Base-by-base conservation (phyloP, 2,888 invertebrate genomes). In the Aphidius colemani region DNA sequence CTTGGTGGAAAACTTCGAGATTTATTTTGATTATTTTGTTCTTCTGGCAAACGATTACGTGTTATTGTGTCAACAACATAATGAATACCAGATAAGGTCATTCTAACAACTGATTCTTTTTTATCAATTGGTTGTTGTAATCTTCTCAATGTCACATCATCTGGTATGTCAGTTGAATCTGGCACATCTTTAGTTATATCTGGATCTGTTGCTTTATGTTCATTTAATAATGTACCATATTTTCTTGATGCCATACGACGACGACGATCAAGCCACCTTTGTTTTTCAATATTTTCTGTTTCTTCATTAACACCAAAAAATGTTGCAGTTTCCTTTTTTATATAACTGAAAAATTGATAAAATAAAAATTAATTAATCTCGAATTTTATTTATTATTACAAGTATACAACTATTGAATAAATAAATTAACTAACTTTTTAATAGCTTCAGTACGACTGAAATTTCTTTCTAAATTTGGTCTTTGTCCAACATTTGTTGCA, bases 241-340 rank as follows among this genome's bases (percentile, higher is more conserved):
- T 88, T 89, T 84, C 91, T 88, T 76, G 88, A 89, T 72, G 92
- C 91, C 84, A 92, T 88, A 74, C 93, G 85, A 80, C 90, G 88
- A 79, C 94, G 86, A 78, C 94, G 86, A 78, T 93, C 92, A 75
- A 90, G 85, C 94, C 94, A 94, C 79, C 90, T 83, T 77, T 89
- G 85, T 78, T 88, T 87, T 83, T 91, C 90, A 76, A 89, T 87
- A 74, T 88, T 87, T 80, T 92, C 92, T 72, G 88, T 88, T 73
- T 90, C 90, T 75, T 90, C 90, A 76, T 91, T 90, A 64, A 95
- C 90, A 18, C 94, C 94, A 81, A 95, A 94, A 84, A 94, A 94
- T 72, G 89, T 90, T 63, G 92, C 91, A 64, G 93, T 91, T 80
- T 93, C 92, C 71, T 89, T 86, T 79, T 89, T 91, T 77, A 94